Evolutionary conservation across 2,888 invertebrate species (phyloP), one percentile per base, ranked within the genome.

Genomic region (Phyllotreta cruciferae): DNA sequence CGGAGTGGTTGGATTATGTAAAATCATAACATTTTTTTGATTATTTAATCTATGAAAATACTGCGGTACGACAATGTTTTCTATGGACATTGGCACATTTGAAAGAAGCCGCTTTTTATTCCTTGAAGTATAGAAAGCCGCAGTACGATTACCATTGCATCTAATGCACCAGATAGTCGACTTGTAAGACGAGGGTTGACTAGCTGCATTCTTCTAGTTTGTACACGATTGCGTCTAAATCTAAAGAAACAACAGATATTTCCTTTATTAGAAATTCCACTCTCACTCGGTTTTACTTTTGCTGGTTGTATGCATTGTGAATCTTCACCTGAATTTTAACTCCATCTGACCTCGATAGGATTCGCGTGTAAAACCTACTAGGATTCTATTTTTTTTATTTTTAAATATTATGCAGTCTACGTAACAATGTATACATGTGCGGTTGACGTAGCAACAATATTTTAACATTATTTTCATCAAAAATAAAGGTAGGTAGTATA

Each of bases 241-340:
- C 47, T 10, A 24, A 36, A 24, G 47, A 56, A 56, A 56, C 47
- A 45, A 38, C 39, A 35, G 38, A 42, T 53, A 60, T 60, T 54
- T 60, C 60, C 60, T 60, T 53, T 60, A 60, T 42, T 60, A 60
- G 60, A 60, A 60, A 60, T 49, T 52, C 60, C 36, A 60, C 60
- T 60, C 36, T 60, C 44, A 60, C 60, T 34, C 7, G 42, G 60
- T 60, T 53, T 60, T 60, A 53, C 53, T 60, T 49, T 60, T 60
- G 60, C 13, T 39, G 37, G 37, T 38, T 35, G 10, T 14, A 36
- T 56, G 36, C 45, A 45, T 45, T 56, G 45, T 45, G 45, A 44
- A 56, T 56, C 56, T 37, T 45, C 47, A 37, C 35, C 24, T 47
- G 47, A 11, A 45, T 47, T 24, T 47, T 38, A 45, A 37, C 14